Evolutionary conservation across 2,888 invertebrate species (phyloP).

Genomic region (Chaetoderma sp.): DNA sequence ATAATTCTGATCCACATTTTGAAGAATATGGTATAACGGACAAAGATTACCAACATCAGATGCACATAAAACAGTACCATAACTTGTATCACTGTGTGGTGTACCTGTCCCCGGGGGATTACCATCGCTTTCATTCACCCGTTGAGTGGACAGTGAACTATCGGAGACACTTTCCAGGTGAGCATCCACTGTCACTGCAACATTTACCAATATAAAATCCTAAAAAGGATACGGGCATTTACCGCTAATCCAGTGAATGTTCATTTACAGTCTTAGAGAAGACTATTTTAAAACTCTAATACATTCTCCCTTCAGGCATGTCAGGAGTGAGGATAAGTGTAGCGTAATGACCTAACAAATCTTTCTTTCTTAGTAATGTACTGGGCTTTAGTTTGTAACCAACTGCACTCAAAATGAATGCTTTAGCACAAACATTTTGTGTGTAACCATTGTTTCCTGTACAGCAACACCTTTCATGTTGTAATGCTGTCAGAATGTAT

Average conservation of each 20-base stretch:
- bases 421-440: too few relatives aligned
- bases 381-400: too few relatives aligned
- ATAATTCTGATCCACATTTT: neutral
- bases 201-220: too few relatives aligned
- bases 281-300: neutral
- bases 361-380: too few relatives aligned
- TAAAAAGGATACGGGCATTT: too few relatives aligned
- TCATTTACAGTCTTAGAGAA: neutral
- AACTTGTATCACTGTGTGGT: constrained; percentile 93
- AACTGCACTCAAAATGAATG: too few relatives aligned
- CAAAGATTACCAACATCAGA: constrained; percentile 43
- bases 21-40: constrained; percentile 28
- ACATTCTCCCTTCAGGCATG: neutral
- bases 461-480: too few relatives aligned
- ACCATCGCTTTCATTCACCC: constrained; percentile 96
- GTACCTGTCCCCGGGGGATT: constrained; percentile 98
- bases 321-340: neutral
- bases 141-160: constrained; percentile 87
- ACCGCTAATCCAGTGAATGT: too few relatives aligned
- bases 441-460: too few relatives aligned
- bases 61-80: constrained; percentile 48
- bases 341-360: too few relatives aligned
- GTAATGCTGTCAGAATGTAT: too few relatives aligned
- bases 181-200: constrained; percentile 50
- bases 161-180: constrained; percentile 92